phyloP scores from a whole-genome alignment of 2,888 invertebrate genomes.

The Entomobrya multifasciata region DNA sequence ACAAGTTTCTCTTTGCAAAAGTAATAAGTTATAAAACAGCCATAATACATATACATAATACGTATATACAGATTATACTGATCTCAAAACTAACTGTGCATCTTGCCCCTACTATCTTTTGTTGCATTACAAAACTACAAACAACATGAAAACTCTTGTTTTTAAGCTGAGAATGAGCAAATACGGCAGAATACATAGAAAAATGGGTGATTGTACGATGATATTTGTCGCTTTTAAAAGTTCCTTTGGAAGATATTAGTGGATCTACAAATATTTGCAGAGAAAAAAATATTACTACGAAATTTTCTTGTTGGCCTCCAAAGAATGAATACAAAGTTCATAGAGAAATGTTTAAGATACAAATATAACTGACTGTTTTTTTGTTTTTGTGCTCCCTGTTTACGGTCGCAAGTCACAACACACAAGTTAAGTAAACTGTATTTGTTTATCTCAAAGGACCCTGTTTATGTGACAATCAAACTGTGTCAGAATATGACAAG shows the following conservation, averaged over 20 bases:
- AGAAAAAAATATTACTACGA: neutral
- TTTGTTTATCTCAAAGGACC: slow-evolving; percentile 43
- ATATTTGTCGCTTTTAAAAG: slow-evolving; percentile 4
- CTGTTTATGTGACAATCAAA: slow-evolving; percentile 41
- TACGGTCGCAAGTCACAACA: slow-evolving; percentile 29
- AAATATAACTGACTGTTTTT: neutral
- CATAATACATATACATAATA: neutral
- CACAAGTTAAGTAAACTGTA: slow-evolving; percentile 37
- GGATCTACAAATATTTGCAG: neutral
- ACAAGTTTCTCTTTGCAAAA: neutral
- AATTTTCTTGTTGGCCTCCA: slow-evolving; percentile 23
- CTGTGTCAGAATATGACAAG: slow-evolving; percentile 33
- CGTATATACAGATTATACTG: neutral
- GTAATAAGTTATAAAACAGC: slow-evolving; percentile 1
- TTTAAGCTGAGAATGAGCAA: slow-evolving; percentile 31
- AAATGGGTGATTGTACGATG: neutral
- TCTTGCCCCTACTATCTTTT: neutral
- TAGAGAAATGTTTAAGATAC: neutral
- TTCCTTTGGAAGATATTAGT: slow-evolving; percentile 29
- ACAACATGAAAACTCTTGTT: too few species aligned
- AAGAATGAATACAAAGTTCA: neutral
- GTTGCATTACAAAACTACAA: too few species aligned
- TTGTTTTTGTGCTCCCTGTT: neutral
- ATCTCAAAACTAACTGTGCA: neutral
- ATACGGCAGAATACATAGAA: slow-evolving; percentile 9